Conservation (phyloP, 2,113 vertebrate genomes). For the Enhydra lutris region DNA sequence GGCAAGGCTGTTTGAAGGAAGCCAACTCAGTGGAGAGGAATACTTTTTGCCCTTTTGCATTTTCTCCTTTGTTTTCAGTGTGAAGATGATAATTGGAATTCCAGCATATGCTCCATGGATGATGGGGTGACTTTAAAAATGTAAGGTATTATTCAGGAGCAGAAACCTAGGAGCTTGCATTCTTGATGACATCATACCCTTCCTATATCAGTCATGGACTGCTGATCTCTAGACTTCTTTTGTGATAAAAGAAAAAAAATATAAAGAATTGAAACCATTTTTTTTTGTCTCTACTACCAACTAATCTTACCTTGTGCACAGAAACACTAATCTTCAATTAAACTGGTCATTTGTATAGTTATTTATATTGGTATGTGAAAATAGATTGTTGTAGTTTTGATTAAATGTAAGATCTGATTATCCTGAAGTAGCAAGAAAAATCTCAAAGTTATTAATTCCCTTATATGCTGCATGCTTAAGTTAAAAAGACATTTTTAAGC, state of each 20-base stretch:
- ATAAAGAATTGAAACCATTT: not conserved
- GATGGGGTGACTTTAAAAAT: not conserved
- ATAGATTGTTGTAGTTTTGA: constrained; percentile 18
- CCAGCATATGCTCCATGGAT: not conserved
- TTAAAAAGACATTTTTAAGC: not conserved
- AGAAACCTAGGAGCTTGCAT: not conserved
- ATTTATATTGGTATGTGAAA: not conserved
- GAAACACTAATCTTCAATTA: not conserved
- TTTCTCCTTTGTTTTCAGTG: not conserved
- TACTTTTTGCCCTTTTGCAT: not conserved
- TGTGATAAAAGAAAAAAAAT: not conserved
- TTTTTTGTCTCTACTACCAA: not conserved
- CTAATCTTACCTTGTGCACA: not conserved
- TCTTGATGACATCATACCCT: not conserved
- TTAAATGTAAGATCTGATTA: not conserved
- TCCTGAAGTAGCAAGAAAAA: not conserved
- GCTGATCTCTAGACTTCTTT: not conserved
- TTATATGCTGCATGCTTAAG: not conserved
- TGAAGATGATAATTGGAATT: not conserved
- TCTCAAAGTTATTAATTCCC: not conserved
- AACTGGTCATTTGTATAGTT: not conserved
- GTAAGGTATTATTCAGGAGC: not conserved
- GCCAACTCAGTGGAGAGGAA: not conserved
- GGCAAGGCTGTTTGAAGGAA: not conserved
- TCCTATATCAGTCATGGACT: not conserved